Evolutionary conservation across 2,888 invertebrate genomes (phyloP).

Genomic region (Lepidochrysops patricia): DNA sequence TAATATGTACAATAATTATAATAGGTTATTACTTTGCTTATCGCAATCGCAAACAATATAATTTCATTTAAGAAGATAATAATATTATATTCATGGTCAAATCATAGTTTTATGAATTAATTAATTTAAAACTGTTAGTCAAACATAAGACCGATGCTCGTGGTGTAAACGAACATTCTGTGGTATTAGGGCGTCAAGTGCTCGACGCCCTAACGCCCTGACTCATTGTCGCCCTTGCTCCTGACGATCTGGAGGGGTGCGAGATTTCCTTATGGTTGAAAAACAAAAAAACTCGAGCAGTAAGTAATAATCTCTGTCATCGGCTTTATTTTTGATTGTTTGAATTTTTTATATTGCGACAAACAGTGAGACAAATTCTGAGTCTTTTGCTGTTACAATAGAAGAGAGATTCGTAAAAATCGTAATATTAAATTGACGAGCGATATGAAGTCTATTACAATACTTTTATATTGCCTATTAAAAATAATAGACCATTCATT

Average conservation of each 20-base stretch:
- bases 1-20: no score
- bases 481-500: background rate
- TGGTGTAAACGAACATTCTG: background rate
- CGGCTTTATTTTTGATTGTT: constrained; percentile 2
- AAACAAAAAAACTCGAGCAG: constrained; percentile 17
- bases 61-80: no score
- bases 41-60: no score
- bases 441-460: background rate
- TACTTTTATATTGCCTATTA: background rate
- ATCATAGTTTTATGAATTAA: no score
- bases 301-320: background rate
- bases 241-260: background rate
- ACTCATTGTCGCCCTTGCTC: background rate
- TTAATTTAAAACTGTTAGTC: no score
- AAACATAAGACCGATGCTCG: no score
- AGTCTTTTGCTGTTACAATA: background rate
- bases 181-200: background rate
- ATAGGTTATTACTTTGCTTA: no score
- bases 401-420: background rate
- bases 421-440: background rate
- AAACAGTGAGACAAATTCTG: background rate
- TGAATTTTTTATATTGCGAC: background rate
- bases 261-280: constrained; percentile 19
- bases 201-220: background rate
- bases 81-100: background rate